phyloP scores from a whole-genome alignment of 2,797 vertebrate species.

The Aselliscus stoliczkanus region DNA sequence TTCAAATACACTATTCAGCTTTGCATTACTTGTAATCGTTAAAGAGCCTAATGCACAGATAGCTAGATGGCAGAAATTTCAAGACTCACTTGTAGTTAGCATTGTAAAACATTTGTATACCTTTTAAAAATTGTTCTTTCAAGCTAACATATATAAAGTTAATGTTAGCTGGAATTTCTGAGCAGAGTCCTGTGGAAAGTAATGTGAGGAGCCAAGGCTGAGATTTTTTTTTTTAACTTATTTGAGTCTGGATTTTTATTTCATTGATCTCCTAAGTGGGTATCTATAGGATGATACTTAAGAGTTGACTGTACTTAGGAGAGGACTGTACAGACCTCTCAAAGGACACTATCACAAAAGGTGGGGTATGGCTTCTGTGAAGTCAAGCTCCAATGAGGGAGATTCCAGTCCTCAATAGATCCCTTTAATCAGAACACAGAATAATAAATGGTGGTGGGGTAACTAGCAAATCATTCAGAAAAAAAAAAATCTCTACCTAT shows the following conservation, averaged over 20 bases:
- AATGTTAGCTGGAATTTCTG: not conserved
- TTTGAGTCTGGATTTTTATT: not conserved
- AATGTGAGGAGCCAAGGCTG: not conserved
- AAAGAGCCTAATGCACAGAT: not conserved
- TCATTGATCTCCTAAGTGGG: not conserved
- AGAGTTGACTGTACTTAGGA: not conserved
- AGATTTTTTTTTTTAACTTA: not conserved
- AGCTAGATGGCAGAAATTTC: not conserved
- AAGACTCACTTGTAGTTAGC: not conserved
- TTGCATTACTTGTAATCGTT: not conserved
- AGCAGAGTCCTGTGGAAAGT: not conserved
- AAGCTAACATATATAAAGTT: not conserved
- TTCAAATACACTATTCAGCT: not conserved
- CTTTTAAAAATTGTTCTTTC: not conserved
- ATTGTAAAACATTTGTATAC: constrained; percentile 12
- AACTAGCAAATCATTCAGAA: not conserved
- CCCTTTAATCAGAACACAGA: not conserved
- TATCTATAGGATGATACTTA: not conserved
- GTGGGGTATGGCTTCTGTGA: not conserved
- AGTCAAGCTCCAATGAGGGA: not conserved
- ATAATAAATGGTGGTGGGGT: not conserved
- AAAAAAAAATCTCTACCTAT: not conserved
- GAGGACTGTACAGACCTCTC: not conserved
- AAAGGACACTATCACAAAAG: not conserved
- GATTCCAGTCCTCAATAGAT: not conserved